phyloP scores from a whole-genome alignment of 2,113 vertebrate species.

The Psephotus haematonotus region DNA sequence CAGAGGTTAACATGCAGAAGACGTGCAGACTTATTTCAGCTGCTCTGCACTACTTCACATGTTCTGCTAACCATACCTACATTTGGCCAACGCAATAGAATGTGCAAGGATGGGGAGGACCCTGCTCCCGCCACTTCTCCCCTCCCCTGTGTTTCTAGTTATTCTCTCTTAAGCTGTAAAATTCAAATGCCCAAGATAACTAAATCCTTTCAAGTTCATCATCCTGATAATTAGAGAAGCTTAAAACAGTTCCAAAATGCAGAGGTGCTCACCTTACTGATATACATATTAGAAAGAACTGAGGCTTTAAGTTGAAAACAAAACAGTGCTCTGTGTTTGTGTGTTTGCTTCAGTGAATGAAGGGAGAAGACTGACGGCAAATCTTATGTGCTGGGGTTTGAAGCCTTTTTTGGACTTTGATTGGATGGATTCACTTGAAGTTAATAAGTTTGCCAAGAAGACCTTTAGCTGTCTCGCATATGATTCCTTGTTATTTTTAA shows the following conservation, averaged over 20 bases:
- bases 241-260: neutral
- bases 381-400: neutral
- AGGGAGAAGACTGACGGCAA: neutral
- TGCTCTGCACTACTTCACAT: conserved; percentile 34
- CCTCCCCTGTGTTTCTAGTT: neutral
- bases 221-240: neutral
- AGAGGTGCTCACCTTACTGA: neutral
- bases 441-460: conserved; percentile 48
- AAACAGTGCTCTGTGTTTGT: conserved; percentile 10
- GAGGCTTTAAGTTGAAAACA: conserved; percentile 52
- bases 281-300: neutral
- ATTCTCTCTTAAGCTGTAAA: conserved; percentile 51
- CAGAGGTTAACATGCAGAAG: neutral
- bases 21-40: conserved; percentile 59
- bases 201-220: conserved; percentile 34
- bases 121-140: rapidly evolving
- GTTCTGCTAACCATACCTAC: conserved; percentile 59
- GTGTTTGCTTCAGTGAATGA: neutral
- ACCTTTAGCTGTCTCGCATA: conserved; percentile 52
- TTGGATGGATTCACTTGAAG: neutral
- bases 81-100: neutral
- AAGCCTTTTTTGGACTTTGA: conserved; percentile 14
- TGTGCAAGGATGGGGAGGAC: neutral
- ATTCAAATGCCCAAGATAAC: conserved; percentile 22
- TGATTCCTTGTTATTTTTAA: conserved; percentile 63